A percentile compares a stretch with the other conserved stretches of the same genome.
Evolutionary conservation across 2,113 vertebrate species (phyloP).

Genomic region (Eolophus roseicapilla): DNA sequence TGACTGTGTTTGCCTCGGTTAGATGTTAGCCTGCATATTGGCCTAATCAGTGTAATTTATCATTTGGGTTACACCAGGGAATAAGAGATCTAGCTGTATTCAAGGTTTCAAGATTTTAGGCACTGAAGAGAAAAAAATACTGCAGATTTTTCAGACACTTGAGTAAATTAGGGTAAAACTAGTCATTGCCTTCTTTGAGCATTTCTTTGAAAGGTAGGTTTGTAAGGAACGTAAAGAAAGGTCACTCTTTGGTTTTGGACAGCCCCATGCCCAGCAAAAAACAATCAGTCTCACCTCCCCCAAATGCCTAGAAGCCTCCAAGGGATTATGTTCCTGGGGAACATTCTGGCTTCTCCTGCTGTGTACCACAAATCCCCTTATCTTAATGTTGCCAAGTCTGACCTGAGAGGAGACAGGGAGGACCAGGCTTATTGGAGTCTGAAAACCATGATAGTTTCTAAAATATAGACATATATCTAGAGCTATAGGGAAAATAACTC

Average conservation of each 20-base stretch:
- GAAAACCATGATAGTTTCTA: accelerated
- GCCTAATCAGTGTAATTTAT: not conserved
- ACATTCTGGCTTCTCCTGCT: not conserved
- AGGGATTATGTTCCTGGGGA: not conserved
- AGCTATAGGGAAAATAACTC: not conserved
- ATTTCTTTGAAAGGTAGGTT: not conserved
- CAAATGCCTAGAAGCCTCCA: not conserved
- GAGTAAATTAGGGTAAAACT: not conserved
- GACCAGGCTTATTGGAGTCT: not conserved
- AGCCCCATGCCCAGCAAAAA: not conserved
- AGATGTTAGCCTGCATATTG: not conserved
- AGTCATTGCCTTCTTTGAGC: not conserved
- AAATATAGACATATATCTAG: not conserved
- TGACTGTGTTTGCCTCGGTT: not conserved
- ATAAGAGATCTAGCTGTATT: not conserved
- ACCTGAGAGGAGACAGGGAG: not conserved
- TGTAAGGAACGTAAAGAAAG: accelerated
- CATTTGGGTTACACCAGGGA: not conserved
- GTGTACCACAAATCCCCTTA: not conserved
- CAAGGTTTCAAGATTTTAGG: not conserved
- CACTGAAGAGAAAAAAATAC: not conserved
- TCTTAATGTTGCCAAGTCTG: not conserved
- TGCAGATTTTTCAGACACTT: not conserved
- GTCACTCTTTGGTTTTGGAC: not conserved
- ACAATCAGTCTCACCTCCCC: not conserved